Evolutionary conservation across 2,113 vertebrate genomes (phyloP).

Genomic region (Oryctolagus cuniculus): mOryCun1.1 NC_091435.1:152835501-152836000

Average conservation of each 20-base stretch:
- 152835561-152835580: neutral
- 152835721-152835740: neutral
- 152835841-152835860: neutral
- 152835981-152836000: neutral
- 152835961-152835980: slow-evolving; percentile 33
- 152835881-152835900: neutral
- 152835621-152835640: neutral
- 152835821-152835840: neutral
- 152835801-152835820: neutral
- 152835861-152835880: neutral
- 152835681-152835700: neutral
- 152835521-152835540: too few species aligned
- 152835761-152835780: neutral
- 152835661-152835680: neutral
- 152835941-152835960: slow-evolving; percentile 9
- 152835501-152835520: neutral
- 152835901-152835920: slow-evolving; percentile 22
- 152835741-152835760: neutral
- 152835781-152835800: neutral
- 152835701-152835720: neutral
- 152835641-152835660: neutral
- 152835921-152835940: neutral
- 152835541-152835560: too few species aligned
- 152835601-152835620: neutral
- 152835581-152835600: neutral